These are phyloP conservation scores for Piscicola geometra DNA, from an alignment of 2,888 invertebrate species.

Conservation along the genomic window DNA sequence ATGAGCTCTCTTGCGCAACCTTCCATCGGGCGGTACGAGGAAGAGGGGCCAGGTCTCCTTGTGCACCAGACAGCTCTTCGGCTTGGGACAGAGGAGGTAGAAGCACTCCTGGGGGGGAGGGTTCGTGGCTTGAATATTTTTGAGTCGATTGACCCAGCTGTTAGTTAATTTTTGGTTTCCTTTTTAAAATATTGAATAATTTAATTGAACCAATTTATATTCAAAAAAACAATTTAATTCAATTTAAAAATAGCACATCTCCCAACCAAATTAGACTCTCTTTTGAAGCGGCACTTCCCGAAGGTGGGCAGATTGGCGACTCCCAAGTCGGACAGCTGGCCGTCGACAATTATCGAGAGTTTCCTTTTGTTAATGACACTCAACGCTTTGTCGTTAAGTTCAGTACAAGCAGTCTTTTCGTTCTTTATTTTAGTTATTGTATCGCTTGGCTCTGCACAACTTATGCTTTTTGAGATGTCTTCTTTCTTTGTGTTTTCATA, in stretches of 20 bases:
- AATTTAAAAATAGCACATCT: too few relatives aligned
- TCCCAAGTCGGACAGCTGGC: slow-evolving; percentile 8
- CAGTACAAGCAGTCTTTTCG: not conserved
- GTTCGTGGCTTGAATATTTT: too few relatives aligned
- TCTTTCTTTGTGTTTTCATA: not conserved
- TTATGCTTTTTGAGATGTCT: not conserved
- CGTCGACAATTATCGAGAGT: slow-evolving; percentile 7
- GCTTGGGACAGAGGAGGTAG: slow-evolving; percentile 14
- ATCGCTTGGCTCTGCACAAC: not conserved
- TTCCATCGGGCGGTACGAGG: slow-evolving; percentile 21
- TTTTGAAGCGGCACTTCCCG: slow-evolving; percentile 3
- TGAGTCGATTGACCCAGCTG: too few relatives aligned
- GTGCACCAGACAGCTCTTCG: not conserved
- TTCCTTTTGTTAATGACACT: slow-evolving; percentile 19
- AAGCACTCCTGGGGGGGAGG: slow-evolving; percentile 14
- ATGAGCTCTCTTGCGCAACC: not conserved
- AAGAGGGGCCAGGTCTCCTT: slow-evolving; percentile 21
- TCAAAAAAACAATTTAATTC: too few relatives aligned
- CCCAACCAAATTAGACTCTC: slow-evolving; percentile 11
- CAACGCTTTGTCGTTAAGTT: slow-evolving; percentile 10
- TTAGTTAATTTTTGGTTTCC: too few relatives aligned
- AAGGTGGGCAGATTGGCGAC: not conserved
- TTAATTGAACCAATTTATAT: not conserved
- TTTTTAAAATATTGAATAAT: too few relatives aligned
- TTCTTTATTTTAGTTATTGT: not conserved